Evolutionary conservation across 2,113 vertebrate species (phyloP).

Genomic region (Chauna torquata): DNA sequence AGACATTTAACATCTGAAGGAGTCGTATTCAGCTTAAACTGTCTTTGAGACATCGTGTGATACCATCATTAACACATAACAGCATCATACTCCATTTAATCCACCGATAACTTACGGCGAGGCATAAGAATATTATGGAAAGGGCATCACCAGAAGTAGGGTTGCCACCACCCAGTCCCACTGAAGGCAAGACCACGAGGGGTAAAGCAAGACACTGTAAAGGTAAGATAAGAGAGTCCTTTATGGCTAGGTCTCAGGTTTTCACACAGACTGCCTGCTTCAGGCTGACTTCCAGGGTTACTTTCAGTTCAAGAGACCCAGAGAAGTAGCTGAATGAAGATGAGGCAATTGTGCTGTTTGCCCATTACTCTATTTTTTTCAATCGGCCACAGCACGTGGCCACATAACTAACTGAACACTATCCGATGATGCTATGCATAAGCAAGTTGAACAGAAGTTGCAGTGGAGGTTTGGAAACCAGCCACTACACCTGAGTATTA

Average conservation of each 20-base stretch:
- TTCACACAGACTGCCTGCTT: neutral
- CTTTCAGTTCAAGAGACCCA: neutral
- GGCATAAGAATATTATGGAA: neutral
- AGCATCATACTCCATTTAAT: neutral
- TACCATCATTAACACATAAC: neutral
- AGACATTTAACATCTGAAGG: neutral
- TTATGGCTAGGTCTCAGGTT: neutral
- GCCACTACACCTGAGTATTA: rapidly evolving
- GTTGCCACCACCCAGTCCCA: neutral
- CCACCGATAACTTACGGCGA: neutral
- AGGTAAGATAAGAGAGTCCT: neutral
- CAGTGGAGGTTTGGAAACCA: neutral
- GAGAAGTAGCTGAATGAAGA: neutral
- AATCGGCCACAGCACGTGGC: neutral
- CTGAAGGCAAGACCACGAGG: neutral
- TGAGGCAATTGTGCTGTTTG: neutral
- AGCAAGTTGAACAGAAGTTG: neutral
- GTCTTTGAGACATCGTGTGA: neutral
- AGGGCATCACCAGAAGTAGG: neutral
- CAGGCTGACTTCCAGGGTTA: neutral
- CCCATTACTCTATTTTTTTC: neutral
- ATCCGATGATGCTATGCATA: rapidly evolving
- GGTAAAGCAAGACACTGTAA: neutral
- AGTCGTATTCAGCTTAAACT: neutral
- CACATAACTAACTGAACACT: neutral